A percentile compares a stretch with the other conserved stretches of the same genome.
These are phyloP conservation scores for Daubentonia madagascariensis DNA, from an alignment of 2,113 vertebrate species.

Conservation along the genomic window DNA sequence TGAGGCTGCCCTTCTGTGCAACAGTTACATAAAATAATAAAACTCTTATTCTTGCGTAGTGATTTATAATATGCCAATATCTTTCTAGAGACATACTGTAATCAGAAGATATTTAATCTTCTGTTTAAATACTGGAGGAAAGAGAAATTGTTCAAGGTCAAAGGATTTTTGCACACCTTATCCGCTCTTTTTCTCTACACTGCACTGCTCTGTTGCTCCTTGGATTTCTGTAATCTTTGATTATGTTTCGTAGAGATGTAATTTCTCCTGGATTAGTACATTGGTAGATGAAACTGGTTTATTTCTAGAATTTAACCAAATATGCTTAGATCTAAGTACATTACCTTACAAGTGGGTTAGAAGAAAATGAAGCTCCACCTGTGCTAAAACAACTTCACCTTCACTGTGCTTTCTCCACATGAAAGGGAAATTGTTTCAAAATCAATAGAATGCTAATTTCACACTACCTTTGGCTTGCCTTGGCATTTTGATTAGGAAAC, in stretches of 20 bases:
- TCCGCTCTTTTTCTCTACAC: not conserved
- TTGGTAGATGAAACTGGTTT: not conserved
- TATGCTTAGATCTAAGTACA: not conserved
- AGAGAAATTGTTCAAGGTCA: not conserved
- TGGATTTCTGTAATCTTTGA: not conserved
- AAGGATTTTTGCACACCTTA: not conserved
- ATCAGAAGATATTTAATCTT: not conserved
- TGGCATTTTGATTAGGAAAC: not conserved
- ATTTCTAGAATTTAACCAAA: not conserved
- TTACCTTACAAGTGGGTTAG: not conserved
- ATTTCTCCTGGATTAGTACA: not conserved
- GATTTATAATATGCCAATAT: not conserved
- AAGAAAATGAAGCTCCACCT: not conserved
- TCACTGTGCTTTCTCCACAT: not conserved
- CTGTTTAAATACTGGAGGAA: not conserved
- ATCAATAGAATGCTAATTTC: not conserved
- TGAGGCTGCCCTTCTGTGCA: not conserved
- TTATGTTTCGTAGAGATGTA: not conserved
- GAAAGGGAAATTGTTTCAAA: not conserved
- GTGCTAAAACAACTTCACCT: not conserved
- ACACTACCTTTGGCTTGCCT: not conserved
- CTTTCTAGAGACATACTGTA: not conserved
- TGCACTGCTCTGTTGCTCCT: not conserved
- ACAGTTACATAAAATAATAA: not conserved
- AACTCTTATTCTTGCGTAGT: not conserved